Conservation (phyloP, 2,888 invertebrate species). For the Napeogenes sylphis region DNA sequence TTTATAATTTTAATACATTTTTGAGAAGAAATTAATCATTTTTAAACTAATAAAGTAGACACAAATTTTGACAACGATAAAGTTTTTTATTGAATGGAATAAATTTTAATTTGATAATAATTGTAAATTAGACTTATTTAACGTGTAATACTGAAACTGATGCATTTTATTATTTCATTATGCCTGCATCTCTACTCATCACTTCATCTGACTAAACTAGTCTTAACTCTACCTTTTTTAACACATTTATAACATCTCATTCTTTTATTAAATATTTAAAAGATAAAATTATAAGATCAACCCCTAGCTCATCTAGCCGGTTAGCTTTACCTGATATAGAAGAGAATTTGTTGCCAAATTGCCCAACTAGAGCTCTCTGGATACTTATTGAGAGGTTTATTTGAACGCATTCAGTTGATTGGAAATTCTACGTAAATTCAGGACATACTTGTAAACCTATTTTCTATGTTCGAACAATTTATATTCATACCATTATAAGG, state of each 20-base stretch:
- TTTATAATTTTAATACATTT: slow-evolving; percentile 12
- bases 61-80: too few species aligned
- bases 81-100: too few species aligned
- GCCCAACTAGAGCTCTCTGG: slow-evolving; percentile 47
- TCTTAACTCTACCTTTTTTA: too few species aligned
- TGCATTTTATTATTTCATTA: too few species aligned
- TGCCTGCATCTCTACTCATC: too few species aligned
- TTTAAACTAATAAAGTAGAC: neutral
- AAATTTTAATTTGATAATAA: too few species aligned
- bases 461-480: slow-evolving; percentile 3
- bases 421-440: slow-evolving; percentile 33
- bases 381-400: slow-evolving; percentile 65
- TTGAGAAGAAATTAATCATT: neutral
- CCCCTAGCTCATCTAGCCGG: slow-evolving; percentile 25
- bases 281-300: slow-evolving; percentile 3
- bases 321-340: slow-evolving; percentile 31
- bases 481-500: neutral
- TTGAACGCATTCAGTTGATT: slow-evolving; percentile 49
- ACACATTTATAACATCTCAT: neutral
- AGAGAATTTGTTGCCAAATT: slow-evolving; percentile 59
- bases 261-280: neutral
- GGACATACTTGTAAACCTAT: slow-evolving; percentile 4
- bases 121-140: too few species aligned
- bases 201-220: too few species aligned
- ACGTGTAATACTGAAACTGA: too few species aligned